Percentiles rank a stretch among this genome's conserved stretches.
Evolutionary conservation across 2,888 invertebrate species (phyloP).

Genomic region (Drosophila anomalata): DNA sequence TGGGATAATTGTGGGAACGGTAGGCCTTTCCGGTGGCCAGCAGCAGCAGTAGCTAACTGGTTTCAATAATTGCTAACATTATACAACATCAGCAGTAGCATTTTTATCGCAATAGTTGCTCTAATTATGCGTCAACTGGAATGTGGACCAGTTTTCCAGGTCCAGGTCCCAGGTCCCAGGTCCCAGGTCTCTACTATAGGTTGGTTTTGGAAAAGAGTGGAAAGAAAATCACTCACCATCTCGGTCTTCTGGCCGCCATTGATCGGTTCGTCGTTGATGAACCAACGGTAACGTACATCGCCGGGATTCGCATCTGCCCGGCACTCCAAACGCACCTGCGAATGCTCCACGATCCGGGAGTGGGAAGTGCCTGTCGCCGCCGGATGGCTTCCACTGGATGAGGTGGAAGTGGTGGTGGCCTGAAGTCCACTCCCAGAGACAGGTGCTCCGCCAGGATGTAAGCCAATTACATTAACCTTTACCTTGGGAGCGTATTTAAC

Average conservation of each 20-base stretch:
- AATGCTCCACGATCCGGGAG: constrained; percentile 89
- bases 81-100: constrained; percentile 54
- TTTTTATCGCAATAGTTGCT: constrained; percentile 70
- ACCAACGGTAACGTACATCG: constrained; percentile 94
- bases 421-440: neutral
- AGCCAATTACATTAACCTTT: constrained; percentile 87
- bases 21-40: constrained; percentile 47
- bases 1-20: constrained; percentile 40
- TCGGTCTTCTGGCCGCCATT: constrained; percentile 92
- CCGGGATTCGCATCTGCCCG: constrained; percentile 95
- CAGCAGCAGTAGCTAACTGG: constrained; percentile 23
- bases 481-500: constrained; percentile 97
- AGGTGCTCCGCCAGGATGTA: neutral
- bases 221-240: constrained; percentile 85
- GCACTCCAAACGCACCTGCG: constrained; percentile 92
- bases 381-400: neutral
- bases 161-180: neutral
- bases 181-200: neutral
- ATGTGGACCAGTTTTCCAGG: constrained; percentile 16
- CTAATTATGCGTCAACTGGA: constrained; percentile 67
- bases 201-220: neutral
- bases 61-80: constrained; percentile 47
- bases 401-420: neutral
- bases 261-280: constrained; percentile 92
- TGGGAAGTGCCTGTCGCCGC: neutral